Conservation (phyloP, 2,888 invertebrate genomes). For the Odontomyia ornata region DNA sequence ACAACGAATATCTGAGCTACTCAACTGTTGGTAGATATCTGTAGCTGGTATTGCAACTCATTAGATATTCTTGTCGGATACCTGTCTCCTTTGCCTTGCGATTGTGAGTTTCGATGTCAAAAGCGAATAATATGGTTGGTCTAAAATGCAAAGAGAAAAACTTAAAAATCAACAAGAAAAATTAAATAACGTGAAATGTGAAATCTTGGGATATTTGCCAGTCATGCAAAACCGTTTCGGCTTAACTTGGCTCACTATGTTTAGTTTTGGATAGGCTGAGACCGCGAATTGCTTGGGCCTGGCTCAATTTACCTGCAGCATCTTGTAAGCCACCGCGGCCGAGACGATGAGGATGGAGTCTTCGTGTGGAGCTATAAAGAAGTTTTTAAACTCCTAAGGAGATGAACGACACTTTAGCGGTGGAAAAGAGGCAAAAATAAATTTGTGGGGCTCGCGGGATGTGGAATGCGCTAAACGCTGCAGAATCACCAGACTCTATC, state of each 20-base stretch:
- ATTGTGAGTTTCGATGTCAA: constrained; percentile 41
- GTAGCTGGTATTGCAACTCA: constrained; percentile 27
- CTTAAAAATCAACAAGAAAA: constrained; percentile 12
- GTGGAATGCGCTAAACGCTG: background rate
- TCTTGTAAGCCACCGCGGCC: background rate
- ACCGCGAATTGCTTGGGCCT: background rate
- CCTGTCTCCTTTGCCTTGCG: constrained; percentile 29
- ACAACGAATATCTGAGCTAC: background rate
- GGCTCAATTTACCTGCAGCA: background rate
- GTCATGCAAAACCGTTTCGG: constrained; percentile 44
- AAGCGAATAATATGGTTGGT: constrained; percentile 36
- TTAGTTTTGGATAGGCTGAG: background rate
- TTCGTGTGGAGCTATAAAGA: constrained; percentile 1
- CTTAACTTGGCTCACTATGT: background rate
- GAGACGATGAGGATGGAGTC: background rate
- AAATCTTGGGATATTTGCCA: constrained; percentile 46
- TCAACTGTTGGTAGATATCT: background rate
- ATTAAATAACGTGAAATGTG: constrained; percentile 44
- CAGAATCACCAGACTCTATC: background rate
- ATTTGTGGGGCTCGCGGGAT: background rate
- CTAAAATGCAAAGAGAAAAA: constrained; percentile 18
- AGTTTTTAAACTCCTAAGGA: constrained; percentile 3
- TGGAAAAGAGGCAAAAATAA: background rate
- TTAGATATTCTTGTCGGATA: constrained; percentile 43
- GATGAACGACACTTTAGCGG: constrained; percentile 7